Base-by-base conservation (phyloP, 2,888 invertebrate genomes). In the Chromoteleia sp. region DNA sequence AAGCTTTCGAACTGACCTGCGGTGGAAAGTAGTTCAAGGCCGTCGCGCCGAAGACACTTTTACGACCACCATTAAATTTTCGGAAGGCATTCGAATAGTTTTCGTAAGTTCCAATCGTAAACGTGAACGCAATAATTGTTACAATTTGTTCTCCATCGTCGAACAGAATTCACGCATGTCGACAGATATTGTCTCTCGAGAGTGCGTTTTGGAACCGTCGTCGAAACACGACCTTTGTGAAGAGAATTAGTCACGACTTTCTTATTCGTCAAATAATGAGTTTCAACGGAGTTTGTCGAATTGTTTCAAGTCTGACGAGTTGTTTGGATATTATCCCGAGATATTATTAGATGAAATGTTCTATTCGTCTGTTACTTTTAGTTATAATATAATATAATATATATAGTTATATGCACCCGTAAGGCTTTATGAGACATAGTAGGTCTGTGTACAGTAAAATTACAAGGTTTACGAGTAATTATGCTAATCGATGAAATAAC, bases 11-110 rank as follows among this genome's bases (percentile, higher is more conserved):
- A 15, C 19, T 74, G 74, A 74, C 74, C 74, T 74, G 74, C 56
- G 63, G 74, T 45, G 56, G 39, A 65, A 74, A 65, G 56, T 74
- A 74, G 74, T 74, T 39, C 74, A 74, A 74, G 74, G 74, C 19
- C 65, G 10, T 6, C 43, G 2, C 7, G 17, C 39, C 5, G 41
- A 59, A 71, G 59, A 73, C 63, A 56, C 12, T 54, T 73, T 73
- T 73, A 73, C 21, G 54, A 54, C 54, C 19, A 15, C 15, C 52
- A 54, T 54, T 30, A 63, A 56, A 73, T 50, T 59, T 70, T 59
- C 50, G 56, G 56, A 45, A 70, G 29, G 33, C 68, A 5, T 25
- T 14, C 21, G 36, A 50, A 65, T 12, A 12, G 5, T 63, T 63
- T 73, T 73, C 36, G 73, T 63, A 63, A 73, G 30, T 63, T 54